A percentile compares a stretch with the other conserved stretches of the same genome.
These are phyloP conservation scores for Leptogaster cylindrica DNA, from an alignment of 2,888 invertebrate species.

Conservation along the genomic window DNA sequence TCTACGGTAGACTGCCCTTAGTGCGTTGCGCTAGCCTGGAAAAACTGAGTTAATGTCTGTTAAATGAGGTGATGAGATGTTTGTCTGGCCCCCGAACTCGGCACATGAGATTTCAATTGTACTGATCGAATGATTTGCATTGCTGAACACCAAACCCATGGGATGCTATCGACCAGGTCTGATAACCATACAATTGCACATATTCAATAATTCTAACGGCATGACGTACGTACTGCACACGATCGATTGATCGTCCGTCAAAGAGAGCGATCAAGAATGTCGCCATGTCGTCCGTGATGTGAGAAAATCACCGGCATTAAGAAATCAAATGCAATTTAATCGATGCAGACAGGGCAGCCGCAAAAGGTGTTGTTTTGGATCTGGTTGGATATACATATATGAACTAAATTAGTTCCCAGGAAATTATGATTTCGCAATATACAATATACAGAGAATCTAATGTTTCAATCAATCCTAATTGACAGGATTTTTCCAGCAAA, in stretches of 20 bases:
- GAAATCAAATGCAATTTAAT: slow-evolving; percentile 13
- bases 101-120: background rate
- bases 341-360: background rate
- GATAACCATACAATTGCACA: background rate
- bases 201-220: background rate
- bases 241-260: background rate
- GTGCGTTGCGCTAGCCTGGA: background rate
- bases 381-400: background rate
- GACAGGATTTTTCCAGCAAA: no score
- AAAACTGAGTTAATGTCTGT: slow-evolving; percentile 16
- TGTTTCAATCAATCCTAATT: slow-evolving; percentile 6
- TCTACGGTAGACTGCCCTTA: no score
- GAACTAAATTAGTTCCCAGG: background rate
- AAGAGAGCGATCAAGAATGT: background rate
- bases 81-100: background rate
- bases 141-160: background rate
- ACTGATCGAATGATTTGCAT: background rate
- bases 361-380: background rate
- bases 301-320: background rate
- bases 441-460: background rate
- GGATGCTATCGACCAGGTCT: background rate
- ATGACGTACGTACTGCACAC: background rate
- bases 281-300: background rate
- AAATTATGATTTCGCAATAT: background rate
- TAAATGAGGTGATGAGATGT: slow-evolving; percentile 19